Conservation (phyloP, 2,888 invertebrate genomes). For the Eumerus sabulonum region DNA sequence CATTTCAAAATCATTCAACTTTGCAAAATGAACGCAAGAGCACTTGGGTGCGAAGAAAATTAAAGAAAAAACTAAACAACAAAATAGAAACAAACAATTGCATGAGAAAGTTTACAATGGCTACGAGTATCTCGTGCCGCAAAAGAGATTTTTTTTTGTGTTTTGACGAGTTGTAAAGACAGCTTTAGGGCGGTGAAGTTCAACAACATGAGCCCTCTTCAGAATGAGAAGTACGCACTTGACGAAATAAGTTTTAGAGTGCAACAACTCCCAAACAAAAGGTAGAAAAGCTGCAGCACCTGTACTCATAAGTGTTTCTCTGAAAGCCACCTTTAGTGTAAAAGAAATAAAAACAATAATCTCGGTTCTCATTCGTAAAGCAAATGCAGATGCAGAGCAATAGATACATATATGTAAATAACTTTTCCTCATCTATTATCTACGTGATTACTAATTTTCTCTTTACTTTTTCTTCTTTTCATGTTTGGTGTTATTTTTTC, state of each 20-base stretch:
- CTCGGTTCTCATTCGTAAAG: slow-evolving; percentile 17
- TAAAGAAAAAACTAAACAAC: too few relatives aligned
- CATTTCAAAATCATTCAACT: slow-evolving; percentile 64
- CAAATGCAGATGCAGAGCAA: slow-evolving; percentile 21
- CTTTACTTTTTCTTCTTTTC: slow-evolving; percentile 38
- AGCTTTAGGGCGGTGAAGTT: slow-evolving; percentile 1
- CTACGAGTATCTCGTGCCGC: slow-evolving; percentile 20
- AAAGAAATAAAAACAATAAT: slow-evolving; percentile 16
- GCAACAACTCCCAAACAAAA: too few relatives aligned
- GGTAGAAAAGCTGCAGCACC: too few relatives aligned
- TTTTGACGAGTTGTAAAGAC: neutral
- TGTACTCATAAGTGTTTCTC: slow-evolving; percentile 1
- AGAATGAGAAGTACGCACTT: neutral
- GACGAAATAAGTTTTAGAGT: too few relatives aligned
- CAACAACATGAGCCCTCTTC: neutral
- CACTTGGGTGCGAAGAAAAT: slow-evolving; percentile 50
- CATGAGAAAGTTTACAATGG: slow-evolving; percentile 47
- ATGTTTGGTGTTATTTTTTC: slow-evolving; percentile 34
- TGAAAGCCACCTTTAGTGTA: slow-evolving; percentile 32
- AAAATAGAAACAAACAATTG: too few relatives aligned
- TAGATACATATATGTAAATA: neutral
- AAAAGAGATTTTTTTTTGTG: neutral
- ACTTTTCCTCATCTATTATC: slow-evolving; percentile 38
- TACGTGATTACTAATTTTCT: slow-evolving; percentile 48
- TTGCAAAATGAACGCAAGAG: slow-evolving; percentile 50